Percentiles rank a stretch among this genome's conserved stretches.
These are phyloP conservation scores for Perognathus longimembris DNA, from an alignment of 2,113 vertebrate genomes.

Conservation along the genomic window DNA sequence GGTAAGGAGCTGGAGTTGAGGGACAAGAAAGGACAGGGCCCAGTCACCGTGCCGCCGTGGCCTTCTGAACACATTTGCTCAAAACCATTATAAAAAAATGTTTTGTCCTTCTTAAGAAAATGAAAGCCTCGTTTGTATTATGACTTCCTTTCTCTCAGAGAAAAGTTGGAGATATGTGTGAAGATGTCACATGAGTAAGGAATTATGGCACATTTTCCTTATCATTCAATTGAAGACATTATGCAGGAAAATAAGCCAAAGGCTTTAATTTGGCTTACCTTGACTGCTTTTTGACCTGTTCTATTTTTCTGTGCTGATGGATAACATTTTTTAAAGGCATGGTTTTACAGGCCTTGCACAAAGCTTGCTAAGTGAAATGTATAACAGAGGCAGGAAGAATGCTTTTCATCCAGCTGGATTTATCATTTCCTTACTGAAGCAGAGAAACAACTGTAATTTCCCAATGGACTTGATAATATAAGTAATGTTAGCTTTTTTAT, in stretches of 20 bases:
- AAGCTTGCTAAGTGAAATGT: constrained; percentile 42
- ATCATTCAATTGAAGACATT: constrained; percentile 30
- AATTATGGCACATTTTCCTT: constrained; percentile 17
- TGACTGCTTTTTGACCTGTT: constrained; percentile 68
- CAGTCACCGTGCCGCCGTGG: not conserved
- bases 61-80: not conserved
- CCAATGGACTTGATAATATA: constrained; percentile 28
- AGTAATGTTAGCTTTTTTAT: constrained; percentile 34
- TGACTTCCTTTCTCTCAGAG: not conserved
- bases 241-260: constrained; percentile 58
- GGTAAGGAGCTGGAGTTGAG: not conserved
- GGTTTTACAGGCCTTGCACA: constrained; percentile 55
- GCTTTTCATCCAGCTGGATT: constrained; percentile 14
- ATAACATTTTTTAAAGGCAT: constrained; percentile 29
- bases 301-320: constrained; percentile 57
- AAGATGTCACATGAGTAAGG: constrained; percentile 11
- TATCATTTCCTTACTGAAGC: constrained; percentile 17
- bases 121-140: constrained; percentile 19
- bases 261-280: constrained; percentile 64
- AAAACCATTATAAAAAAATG: not conserved
- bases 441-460: constrained; percentile 52
- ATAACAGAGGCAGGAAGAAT: constrained; percentile 25
- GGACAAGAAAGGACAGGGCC: not conserved
- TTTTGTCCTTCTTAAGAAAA: constrained; percentile 3
- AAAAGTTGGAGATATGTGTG: constrained; percentile 17